Conservation (phyloP, 2,113 vertebrate genomes). For the Aspiorhynchus laticeps region DNA sequence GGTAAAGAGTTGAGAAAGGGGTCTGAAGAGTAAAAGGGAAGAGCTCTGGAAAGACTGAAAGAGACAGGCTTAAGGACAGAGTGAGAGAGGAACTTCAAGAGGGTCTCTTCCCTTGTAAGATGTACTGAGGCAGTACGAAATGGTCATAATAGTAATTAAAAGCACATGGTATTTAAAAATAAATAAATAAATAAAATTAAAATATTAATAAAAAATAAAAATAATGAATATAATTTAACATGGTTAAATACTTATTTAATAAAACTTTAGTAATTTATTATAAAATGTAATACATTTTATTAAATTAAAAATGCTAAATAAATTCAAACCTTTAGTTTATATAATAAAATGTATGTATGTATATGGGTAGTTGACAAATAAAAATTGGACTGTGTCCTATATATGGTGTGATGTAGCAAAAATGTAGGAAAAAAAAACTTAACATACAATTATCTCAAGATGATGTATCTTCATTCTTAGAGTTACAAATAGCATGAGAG, state of each 20-base stretch:
- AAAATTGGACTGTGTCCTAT: no score
- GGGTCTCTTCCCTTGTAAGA: background rate
- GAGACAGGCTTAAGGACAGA: background rate
- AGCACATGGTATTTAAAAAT: background rate
- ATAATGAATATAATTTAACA: background rate
- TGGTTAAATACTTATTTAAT: background rate
- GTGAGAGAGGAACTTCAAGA: background rate
- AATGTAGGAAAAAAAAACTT: no score
- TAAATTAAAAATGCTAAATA: background rate
- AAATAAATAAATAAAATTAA: background rate
- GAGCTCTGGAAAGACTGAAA: background rate
- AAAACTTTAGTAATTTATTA: background rate
- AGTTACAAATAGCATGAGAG: no score
- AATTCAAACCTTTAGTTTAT: background rate
- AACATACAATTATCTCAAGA: no score
- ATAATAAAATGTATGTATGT: no score
- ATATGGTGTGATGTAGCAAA: no score
- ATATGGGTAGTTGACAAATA: no score
- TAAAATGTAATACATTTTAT: background rate
- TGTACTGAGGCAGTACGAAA: background rate
- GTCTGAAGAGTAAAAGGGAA: background rate
- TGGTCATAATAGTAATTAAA: background rate
- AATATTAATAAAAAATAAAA: background rate
- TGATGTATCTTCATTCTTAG: no score
- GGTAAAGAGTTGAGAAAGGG: background rate